phyloP scores from a whole-genome alignment of 2,797 vertebrate species.

The Diceros bicornis region DNA sequence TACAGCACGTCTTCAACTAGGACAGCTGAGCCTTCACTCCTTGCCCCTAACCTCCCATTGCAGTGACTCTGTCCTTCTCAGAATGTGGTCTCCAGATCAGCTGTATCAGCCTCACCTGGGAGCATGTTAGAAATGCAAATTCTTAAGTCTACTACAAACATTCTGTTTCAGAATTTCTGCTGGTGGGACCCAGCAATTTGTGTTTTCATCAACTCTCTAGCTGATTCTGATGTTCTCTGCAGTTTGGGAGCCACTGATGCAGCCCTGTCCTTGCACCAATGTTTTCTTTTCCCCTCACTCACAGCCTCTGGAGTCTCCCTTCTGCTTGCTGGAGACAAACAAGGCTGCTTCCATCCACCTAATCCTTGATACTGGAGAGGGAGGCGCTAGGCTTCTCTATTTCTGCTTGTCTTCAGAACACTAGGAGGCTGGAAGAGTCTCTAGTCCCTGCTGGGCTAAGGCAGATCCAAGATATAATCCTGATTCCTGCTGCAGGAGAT shows the following conservation, averaged over 20 bases:
- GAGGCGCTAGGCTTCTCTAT: not conserved
- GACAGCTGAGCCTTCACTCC: not conserved
- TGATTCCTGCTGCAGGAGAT: not conserved
- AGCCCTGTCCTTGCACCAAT: rapidly evolving
- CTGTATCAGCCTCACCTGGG: not conserved
- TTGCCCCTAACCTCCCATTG: not conserved
- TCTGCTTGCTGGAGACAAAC: not conserved
- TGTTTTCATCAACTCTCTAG: not conserved
- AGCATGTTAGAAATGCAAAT: not conserved
- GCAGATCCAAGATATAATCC: not conserved
- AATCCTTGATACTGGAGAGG: too few relatives aligned
- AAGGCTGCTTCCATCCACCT: not conserved
- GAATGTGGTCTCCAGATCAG: not conserved
- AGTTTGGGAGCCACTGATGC: too few relatives aligned
- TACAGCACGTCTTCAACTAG: not conserved
- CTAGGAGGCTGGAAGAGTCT: not conserved
- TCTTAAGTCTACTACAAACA: not conserved
- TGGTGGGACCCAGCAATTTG: too few relatives aligned
- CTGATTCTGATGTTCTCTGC: not conserved
- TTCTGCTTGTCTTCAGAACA: not conserved
- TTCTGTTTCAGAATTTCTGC: not conserved
- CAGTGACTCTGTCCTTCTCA: not conserved
- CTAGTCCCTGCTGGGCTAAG: not conserved
- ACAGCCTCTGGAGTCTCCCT: not conserved
- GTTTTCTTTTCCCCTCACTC: not conserved